Evolutionary conservation across 2,113 vertebrate species (phyloP), one percentile per base, ranked within the genome.

Genomic region (Trachemys scripta): DNA sequence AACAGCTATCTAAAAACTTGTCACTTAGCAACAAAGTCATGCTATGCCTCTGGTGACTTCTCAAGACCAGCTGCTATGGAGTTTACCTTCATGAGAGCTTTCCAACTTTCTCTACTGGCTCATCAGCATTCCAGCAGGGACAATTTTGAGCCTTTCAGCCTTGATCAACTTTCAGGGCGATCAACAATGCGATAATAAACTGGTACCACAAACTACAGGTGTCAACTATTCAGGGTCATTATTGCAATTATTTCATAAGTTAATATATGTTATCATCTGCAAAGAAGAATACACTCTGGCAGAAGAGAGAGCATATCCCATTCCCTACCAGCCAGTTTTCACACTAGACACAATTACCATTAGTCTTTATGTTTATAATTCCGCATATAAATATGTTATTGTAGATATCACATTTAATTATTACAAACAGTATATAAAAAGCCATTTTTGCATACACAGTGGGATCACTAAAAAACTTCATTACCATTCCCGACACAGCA

Each of bases 211-310:
- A 24, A 47, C 13, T 2, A 72, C 82, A 56, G 12, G 6, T 42
- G 49, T 51, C 24, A 76, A 1, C 7, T 6, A 1, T 80, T 79
- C 27, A 80, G 59, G 35, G 7, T 62, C 47, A 42, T 65, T 57
- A 69, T 3, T 72, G 7, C 9, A 10, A 45, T 38, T 90, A 31
- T 54, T 53, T 13, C 6, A 82, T 22, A 7, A 59, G 31, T 1
- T 8, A 42, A 2, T 2, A 6, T 8, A 59, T 31, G 1, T 12
- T 4, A 84, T 8, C 75, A 92, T 3, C 4, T 20, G 3, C 47
- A 17, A 8, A 90, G 10, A 59, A 5, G 4, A 42, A 69, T 0
- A 0, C 5, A 1, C 27, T 84, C 50, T 72, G 11, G 6, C 19
- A 78, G 62, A 91, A 20, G 1, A 83, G 8, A 2, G 25, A 56